A percentile compares a stretch with the other conserved stretches of the same genome.
Evolutionary conservation across 1,140 invertebrate genomes (phyloP).

Genomic region (Drosophila watanabei): DNA sequence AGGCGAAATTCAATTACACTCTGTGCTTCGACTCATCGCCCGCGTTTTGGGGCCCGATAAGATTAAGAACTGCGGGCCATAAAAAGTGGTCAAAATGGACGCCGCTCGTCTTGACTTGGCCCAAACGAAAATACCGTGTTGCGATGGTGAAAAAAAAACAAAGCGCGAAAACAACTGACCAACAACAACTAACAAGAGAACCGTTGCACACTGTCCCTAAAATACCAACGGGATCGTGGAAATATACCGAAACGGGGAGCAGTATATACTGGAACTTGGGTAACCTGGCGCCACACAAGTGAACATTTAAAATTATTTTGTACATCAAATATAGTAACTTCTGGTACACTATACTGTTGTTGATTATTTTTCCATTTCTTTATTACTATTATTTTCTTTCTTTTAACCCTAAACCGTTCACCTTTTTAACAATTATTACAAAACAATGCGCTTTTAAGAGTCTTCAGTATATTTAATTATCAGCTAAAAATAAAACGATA

Average conservation of each 20-base stretch:
- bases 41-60: constrained; percentile 56
- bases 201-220: background rate
- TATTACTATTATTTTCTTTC: too few species aligned
- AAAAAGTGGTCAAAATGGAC: constrained; percentile 33
- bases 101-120: constrained; percentile 14
- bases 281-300: background rate
- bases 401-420: too few species aligned
- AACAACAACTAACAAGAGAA: constrained; percentile 3
- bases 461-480: background rate
- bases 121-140: constrained; percentile 9
- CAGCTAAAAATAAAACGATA: background rate
- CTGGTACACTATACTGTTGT: too few species aligned
- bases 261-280: background rate
- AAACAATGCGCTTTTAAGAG: too few species aligned
- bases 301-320: background rate
- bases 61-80: constrained; percentile 58
- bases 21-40: constrained; percentile 59
- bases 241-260: background rate
- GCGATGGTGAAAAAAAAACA: constrained; percentile 3
- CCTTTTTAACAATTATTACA: too few species aligned
- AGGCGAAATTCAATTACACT: constrained; percentile 52
- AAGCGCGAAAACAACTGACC: constrained; percentile 13
- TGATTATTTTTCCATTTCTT: background rate
- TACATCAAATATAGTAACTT: too few species aligned
- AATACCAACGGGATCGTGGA: background rate